Conservation (phyloP, 2,888 invertebrate genomes). For the Octonoba sinensis region DNA sequence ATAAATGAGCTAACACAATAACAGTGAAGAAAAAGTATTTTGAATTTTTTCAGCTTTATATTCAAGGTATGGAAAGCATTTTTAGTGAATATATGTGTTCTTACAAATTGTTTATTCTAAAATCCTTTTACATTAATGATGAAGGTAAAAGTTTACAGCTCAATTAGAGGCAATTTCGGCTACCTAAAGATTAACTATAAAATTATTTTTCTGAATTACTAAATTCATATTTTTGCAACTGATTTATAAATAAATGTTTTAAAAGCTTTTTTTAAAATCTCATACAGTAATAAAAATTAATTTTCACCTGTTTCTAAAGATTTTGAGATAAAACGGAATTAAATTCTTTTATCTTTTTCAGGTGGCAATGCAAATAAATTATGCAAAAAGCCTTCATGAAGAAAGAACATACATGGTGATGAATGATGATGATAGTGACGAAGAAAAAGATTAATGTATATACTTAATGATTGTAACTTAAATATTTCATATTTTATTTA, state of each 20-base stretch:
- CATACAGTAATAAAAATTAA: too few species aligned
- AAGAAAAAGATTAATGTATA: slow-evolving; percentile 31
- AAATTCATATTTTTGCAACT: background rate
- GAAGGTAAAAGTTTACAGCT: background rate
- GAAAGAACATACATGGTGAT: slow-evolving; percentile 81
- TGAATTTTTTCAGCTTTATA: too few species aligned
- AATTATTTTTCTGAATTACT: background rate
- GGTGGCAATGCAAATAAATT: slow-evolving; percentile 87
- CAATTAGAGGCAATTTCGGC: background rate
- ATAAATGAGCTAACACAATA: too few species aligned
- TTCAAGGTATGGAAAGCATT: too few species aligned
- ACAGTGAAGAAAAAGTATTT: too few species aligned
- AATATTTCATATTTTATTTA: too few species aligned
- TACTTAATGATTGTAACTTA: too few species aligned
- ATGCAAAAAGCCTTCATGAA: slow-evolving; percentile 87
- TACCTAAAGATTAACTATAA: background rate
- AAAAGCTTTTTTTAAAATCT: too few species aligned
- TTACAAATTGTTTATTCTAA: too few species aligned
- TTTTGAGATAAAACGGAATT: background rate
- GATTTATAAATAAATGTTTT: too few species aligned
- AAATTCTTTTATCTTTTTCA: slow-evolving; percentile 67
- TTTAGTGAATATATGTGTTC: too few species aligned
- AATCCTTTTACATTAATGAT: too few species aligned
- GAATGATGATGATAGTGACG: slow-evolving; percentile 58
- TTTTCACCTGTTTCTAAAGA: background rate